phyloP scores from a whole-genome alignment of 2,888 invertebrate genomes.

The Cosmorhoe ocellata region DNA sequence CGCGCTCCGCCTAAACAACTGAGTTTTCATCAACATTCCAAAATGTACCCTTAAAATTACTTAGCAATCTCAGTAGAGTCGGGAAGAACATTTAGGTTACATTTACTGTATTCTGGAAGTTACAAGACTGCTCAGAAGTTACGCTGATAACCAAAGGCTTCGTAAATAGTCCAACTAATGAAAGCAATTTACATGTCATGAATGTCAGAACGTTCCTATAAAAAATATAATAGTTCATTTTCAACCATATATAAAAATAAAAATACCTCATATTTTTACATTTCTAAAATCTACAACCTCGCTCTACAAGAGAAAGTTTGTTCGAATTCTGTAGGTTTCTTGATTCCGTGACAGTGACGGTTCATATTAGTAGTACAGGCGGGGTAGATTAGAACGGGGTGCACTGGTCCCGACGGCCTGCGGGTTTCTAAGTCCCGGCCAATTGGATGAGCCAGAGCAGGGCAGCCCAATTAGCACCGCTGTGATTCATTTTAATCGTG shows the following conservation, averaged over 20 bases:
- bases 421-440: constrained; percentile 79
- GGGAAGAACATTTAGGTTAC: constrained; percentile 38
- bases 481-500: constrained; percentile 81
- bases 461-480: constrained; percentile 75
- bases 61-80: constrained; percentile 41
- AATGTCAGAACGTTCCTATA: not conserved
- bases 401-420: constrained; percentile 41
- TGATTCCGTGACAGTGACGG: constrained; percentile 36
- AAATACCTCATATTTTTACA: too few relatives aligned
- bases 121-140: constrained; percentile 18
- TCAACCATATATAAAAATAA: too few relatives aligned
- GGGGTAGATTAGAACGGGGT: constrained; percentile 61
- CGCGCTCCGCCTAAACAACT: constrained; percentile 74
- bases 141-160: constrained; percentile 11
- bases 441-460: constrained; percentile 74
- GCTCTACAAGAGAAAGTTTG: too few relatives aligned
- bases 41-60: constrained; percentile 55
- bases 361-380: constrained; percentile 45
- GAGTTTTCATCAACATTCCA: constrained; percentile 62
- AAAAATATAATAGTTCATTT: not conserved
- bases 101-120: constrained; percentile 30
- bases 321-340: too few relatives aligned
- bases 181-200: not conserved
- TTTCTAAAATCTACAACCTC: too few relatives aligned
- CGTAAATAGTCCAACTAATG: constrained; percentile 1